Evolutionary conservation across 2,113 vertebrate genomes (phyloP), one percentile per base, ranked within the genome.

Genomic region (Gymnarchus niloticus): DNA sequence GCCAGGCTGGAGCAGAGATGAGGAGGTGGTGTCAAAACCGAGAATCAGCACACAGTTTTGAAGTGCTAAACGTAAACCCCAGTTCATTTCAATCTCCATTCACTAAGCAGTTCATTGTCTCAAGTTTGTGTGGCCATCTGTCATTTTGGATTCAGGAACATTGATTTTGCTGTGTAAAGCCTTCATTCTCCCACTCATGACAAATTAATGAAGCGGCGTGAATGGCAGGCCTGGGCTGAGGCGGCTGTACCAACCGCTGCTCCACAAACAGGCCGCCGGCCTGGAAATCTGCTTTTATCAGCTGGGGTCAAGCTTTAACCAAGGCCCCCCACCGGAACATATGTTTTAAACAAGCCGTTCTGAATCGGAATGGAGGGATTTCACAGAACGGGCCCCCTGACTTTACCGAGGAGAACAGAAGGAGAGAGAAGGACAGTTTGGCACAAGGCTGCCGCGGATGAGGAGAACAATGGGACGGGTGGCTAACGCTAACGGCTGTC

Each of bases 321-420:
- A 86, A 48, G 56, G 9, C 57, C 85, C 87, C 85, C 76, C 86
- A 83, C 21, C 56, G 85, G 54, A 81, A 88, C 61, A 23, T 77
- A 84, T 73, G 88, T 87, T 91, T 92, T 91, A 81, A 92, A 91
- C 89, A 86, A 90, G 86, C 89, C 88, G 59, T 89, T 88, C 85
- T 89, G 59, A 56, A 85, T 85, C 59, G 84, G 87, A 88, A 91
- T 84, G 88, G 89, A 91, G 84, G 82, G 87, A 89, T 91, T 87
- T 90, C 83, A 90, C 85, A 84, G 81, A 83, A 91, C 87, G 86
- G 61, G 37, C 87, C 49, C 82, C 54, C 59, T 87, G 87, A 89
- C 89, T 87, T 89, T 90, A 86, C 83, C 84, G 7, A 37, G 41
- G 56, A 44, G 52, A 44, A n/a, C 25, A 46, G 19, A 84, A 49